Conservation (phyloP, 2,113 vertebrate genomes). For the Mesitornis unicolor region DNA sequence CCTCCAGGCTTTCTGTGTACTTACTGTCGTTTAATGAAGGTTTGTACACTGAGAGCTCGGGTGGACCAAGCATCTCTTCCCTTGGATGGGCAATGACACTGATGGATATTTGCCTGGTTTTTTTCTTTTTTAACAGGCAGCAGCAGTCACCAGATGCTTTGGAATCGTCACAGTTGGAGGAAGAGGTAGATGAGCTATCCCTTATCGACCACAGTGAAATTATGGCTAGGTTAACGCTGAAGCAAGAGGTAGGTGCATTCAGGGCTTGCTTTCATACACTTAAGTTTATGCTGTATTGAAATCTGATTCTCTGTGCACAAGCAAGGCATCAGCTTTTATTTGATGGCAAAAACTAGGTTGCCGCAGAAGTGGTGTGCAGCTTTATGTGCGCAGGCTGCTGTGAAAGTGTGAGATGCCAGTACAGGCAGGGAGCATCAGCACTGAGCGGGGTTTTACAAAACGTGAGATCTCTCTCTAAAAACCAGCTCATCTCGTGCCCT, state of each 20-base stretch:
- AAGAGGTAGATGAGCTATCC: conserved; percentile 93
- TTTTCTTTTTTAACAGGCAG: conserved; percentile 62
- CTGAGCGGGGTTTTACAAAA: not conserved
- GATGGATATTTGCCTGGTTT: not conserved
- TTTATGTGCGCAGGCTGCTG: not conserved
- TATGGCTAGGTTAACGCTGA: conserved; percentile 91
- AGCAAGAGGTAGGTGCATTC: conserved; percentile 84
- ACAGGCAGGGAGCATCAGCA: not conserved
- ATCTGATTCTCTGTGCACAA: not conserved
- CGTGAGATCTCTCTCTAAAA: not conserved
- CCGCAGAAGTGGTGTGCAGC: not conserved
- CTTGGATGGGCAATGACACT: not conserved
- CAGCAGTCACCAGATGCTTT: conserved; percentile 81
- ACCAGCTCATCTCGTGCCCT: not conserved
- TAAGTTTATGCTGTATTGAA: not conserved
- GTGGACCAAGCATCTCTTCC: not conserved
- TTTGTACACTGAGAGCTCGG: not conserved
- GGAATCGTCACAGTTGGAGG: conserved; percentile 77
- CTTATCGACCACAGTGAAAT: conserved; percentile 96
- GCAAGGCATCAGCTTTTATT: not conserved
- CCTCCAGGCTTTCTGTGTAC: not conserved
- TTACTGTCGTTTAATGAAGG: not conserved
- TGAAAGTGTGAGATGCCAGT: not conserved
- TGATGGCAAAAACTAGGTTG: not conserved
- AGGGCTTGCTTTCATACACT: not conserved